Evolutionary conservation across 2,113 vertebrate species (phyloP), one percentile per base, ranked within the genome.

Genomic region (Mesitornis unicolor): DNA sequence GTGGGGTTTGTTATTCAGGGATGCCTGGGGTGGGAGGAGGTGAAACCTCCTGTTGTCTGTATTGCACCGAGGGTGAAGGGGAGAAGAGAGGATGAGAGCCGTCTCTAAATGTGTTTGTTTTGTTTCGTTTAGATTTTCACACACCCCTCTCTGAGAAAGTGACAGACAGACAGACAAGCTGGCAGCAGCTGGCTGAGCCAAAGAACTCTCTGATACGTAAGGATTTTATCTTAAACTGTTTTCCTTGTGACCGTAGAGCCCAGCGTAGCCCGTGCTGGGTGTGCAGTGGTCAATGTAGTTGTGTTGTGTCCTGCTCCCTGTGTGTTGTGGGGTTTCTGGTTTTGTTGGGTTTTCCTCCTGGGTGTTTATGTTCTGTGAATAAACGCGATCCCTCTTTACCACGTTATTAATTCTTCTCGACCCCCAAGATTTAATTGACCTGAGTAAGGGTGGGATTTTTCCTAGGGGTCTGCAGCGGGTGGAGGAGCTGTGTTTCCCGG

Each of bases 181-280:
- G 97, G 97, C 97, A 97, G 97, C 97, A 97, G 97, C 96, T 97
- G 97, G 97, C 96, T 97, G 97, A 97, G 95, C 96, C 97, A 97
- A 97, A 97, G 97, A 97, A 97, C 97, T 97, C 97, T 96, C 96
- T 97, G 64, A 97, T 97, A 97, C 97, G 97, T 97, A 97, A 97
- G 97, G 96, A 94, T 97, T 97, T 97, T 89, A 95, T 96, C 94
- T 97, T 97, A 22, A 96, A 68, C 86, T 92, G 12, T 97, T 28
- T 95, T 93, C 36, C 51, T 84, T 96, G 40, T 95, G 40, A 87
- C 91, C 61, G n/a, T 67, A 89, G 84, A 95, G 48, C 28, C 6
- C 89, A 91, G 91, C 84, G 89, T 90, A 90, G 89, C 92, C 56
- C 53, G 50, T 89, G 57, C 90, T 65, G 35, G 59, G 28, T 56